Base-by-base conservation (phyloP, 1,140 invertebrate species). In the Mizuhopecten yessoensis region DNA sequence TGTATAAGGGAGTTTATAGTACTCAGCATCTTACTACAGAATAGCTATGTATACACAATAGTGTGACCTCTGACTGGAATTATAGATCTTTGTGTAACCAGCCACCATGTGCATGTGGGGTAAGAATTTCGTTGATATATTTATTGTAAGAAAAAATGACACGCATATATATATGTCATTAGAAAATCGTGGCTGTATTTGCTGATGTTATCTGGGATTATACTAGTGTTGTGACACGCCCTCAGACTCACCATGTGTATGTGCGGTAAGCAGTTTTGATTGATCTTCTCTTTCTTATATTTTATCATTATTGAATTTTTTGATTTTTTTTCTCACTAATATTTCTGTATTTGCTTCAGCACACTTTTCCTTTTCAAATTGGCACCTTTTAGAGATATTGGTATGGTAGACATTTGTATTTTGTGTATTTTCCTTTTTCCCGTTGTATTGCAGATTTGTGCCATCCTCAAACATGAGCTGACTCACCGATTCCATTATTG, bases 261-360 rank as follows among this genome's bases (percentile, higher is more conserved):
- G 57, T 75, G 57, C 57, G 57, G 57, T 75, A 75, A 75, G 57
- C 57, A 75, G n/a, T 75, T 75, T 75, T 75, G 57, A 29, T 75
- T 75, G 3, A 29, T 75, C 57, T 75, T 75, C n/a, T 17, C n/a
- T 29, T 75, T 75, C 23, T 75, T n/a, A 45, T 20, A 45, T 45
- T 13, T 45, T 45, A 7, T 29, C n/a, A n/a, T 29, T 75, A 75
- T 17, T 29, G 1, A 17, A 29, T 75, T 75, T 7, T 75, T 45
- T 45, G 1, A 39, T 39, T 39, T n/a, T n/a, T n/a, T n/a, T n/a
- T n/a, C n/a, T 39, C 5, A 39, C 5, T 7, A 39, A 75, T 75
- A 29, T 75, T 75, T 75, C 57, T 29, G 1, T 75, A 75, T 7
- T 29, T 75, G 23, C n/a, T 49, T 49, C 20, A 49, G 57, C 23